phyloP scores from a whole-genome alignment of 2,113 vertebrate species.

The Pteruthius melanotis region DNA sequence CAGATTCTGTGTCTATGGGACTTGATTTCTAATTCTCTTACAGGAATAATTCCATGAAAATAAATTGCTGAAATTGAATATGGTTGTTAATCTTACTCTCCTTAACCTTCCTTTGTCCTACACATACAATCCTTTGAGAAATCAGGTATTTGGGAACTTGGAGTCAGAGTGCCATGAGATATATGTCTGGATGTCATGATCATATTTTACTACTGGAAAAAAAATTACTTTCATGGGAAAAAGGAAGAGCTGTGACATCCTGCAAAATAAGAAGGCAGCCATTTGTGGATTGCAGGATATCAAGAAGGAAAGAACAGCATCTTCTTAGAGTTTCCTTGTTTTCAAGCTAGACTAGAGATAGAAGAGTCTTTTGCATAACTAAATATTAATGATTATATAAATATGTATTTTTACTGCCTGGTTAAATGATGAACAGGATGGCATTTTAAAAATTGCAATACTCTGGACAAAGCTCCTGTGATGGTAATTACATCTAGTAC shows the following conservation, averaged over 20 bases:
- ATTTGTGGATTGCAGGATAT: neutral
- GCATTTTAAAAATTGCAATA: neutral
- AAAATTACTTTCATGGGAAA: neutral
- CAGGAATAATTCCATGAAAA: neutral
- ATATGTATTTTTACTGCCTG: neutral
- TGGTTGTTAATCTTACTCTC: neutral
- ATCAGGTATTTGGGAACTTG: neutral
- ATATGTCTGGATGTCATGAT: neutral
- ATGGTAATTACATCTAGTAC: neutral
- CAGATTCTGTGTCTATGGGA: neutral
- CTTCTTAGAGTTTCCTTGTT: neutral
- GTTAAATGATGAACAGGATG: neutral
- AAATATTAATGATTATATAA: neutral
- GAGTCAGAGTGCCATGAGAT: neutral
- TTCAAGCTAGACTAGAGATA: neutral
- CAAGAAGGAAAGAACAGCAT: neutral
- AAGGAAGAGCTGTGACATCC: neutral
- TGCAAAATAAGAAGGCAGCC: neutral
- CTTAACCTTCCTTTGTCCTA: neutral
- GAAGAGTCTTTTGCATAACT: neutral
- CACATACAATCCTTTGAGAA: neutral
- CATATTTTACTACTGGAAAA: neutral
- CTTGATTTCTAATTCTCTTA: neutral
- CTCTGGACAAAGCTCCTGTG: neutral
- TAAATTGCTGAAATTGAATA: neutral